phyloP scores from a whole-genome alignment of 2,797 vertebrate species.

The Schizopygopsis malacanthus region DNA sequence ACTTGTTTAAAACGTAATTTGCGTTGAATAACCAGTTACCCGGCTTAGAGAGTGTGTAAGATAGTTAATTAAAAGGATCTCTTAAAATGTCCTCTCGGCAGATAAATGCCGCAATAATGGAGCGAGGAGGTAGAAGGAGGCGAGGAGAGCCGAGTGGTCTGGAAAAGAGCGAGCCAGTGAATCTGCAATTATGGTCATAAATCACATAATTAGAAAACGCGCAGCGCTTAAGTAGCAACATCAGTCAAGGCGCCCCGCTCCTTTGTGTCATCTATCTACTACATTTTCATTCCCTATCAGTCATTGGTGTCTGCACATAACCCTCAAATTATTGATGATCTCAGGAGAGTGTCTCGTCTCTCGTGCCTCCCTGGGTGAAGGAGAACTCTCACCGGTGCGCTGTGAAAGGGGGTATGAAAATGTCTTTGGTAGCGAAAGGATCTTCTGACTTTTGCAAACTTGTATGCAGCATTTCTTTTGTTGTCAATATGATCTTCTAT shows the following conservation, averaged over 20 bases:
- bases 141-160: constrained; percentile 53
- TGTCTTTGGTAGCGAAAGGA: constrained; percentile 1
- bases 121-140: constrained; percentile 51
- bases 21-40: constrained; percentile 43
- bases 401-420: constrained; percentile 55
- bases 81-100: constrained; percentile 55
- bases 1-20: constrained; percentile 57
- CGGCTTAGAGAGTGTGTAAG: constrained; percentile 56
- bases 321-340: constrained; percentile 77
- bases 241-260: constrained; percentile 71
- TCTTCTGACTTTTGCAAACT: constrained; percentile 18
- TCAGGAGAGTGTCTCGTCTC: constrained; percentile 64
- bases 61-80: constrained; percentile 65
- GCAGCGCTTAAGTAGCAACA: too few species aligned
- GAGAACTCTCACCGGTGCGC: constrained; percentile 58
- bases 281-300: constrained; percentile 74
- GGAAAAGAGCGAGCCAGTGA: constrained; percentile 62
- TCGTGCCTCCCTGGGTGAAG: constrained; percentile 64
- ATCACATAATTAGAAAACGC: constrained; percentile 74
- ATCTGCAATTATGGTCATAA: constrained; percentile 77
- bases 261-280: constrained; percentile 77
- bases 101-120: constrained; percentile 69
- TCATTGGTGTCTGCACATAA: constrained; percentile 71
- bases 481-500: neutral
- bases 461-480: neutral